Percentiles rank a stretch among this genome's conserved stretches.
Conservation (phyloP, 2,797 vertebrate genomes). For the Meriones psammophilus region DNA sequence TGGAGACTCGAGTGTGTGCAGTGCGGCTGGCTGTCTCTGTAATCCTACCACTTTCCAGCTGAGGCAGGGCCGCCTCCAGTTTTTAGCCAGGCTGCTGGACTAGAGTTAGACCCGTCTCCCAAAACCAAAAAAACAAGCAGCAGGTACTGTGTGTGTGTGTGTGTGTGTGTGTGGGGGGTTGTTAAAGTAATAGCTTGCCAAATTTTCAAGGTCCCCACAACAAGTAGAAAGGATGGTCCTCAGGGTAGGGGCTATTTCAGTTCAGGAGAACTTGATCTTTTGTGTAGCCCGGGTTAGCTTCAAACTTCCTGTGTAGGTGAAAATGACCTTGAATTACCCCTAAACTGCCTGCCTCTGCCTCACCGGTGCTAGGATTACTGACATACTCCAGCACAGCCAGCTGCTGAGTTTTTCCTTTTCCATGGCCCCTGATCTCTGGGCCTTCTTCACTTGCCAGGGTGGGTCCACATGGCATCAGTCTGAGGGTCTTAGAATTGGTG, state of each 20-base stretch:
- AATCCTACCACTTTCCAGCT: not conserved
- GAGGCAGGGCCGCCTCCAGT: not conserved
- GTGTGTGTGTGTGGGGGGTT: not conserved
- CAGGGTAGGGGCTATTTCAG: not conserved
- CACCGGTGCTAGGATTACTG: not conserved
- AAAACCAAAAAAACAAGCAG: not conserved
- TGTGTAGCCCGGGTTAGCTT: not conserved
- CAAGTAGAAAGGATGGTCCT: not conserved
- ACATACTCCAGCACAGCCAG: not conserved
- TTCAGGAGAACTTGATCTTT: constrained; percentile 5
- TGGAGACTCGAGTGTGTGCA: not conserved
- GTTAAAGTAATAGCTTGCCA: constrained; percentile 6
- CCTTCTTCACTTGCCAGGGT: not conserved
- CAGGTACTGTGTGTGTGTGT: not conserved
- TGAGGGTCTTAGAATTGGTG: constrained; percentile 22
- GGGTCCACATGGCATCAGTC: not conserved
- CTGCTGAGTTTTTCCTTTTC: constrained; percentile 28
- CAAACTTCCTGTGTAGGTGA: not conserved
- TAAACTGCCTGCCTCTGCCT: not conserved
- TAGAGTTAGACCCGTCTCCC: not conserved
- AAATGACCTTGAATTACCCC: not conserved
- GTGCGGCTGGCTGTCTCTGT: not conserved
- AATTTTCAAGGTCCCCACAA: not conserved
- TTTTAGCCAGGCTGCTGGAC: not conserved
- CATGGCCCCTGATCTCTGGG: not conserved